A percentile compares a stretch with the other conserved stretches of the same genome.
Evolutionary conservation across 2,888 invertebrate species (phyloP).

Genomic region (Epinotia bilunana): DNA sequence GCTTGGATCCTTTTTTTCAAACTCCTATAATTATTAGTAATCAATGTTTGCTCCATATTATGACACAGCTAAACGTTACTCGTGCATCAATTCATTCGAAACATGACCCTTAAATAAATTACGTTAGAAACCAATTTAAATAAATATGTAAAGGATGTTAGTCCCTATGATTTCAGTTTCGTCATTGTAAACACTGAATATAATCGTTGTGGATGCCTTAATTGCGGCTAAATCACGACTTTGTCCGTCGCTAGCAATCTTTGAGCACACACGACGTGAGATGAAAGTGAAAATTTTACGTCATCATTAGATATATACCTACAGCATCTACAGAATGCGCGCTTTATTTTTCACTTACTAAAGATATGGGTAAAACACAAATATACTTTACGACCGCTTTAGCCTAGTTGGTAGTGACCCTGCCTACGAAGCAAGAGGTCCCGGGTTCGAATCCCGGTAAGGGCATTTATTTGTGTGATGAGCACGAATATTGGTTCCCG

Average conservation of each 20-base stretch:
- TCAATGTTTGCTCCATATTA: not conserved
- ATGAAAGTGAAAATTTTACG: conserved; percentile 62
- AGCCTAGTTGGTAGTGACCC: too few species aligned
- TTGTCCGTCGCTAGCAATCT: conserved; percentile 55
- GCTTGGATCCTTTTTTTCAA: not conserved
- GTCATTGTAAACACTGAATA: conserved; percentile 49
- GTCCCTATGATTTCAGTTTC: conserved; percentile 46
- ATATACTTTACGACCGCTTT: not conserved
- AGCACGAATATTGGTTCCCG: too few species aligned
- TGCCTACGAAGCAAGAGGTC: too few species aligned
- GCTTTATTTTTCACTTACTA: conserved; percentile 1
- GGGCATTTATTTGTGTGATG: too few species aligned
- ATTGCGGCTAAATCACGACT: conserved; percentile 60
- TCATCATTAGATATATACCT: conserved; percentile 29
- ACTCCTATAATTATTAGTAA: not conserved
- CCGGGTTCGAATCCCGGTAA: too few species aligned
- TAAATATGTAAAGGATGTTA: conserved; percentile 28
- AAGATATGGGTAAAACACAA: not conserved
- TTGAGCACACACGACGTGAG: conserved; percentile 53
- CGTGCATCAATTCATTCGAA: not conserved
- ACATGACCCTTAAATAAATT: conserved; percentile 17
- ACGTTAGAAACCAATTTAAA: conserved; percentile 22
- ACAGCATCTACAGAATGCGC: not conserved
- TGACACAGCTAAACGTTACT: not conserved
- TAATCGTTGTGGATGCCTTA: conserved; percentile 64